Base-by-base conservation (phyloP, 2,113 vertebrate genomes). In the Tamias sibiricus region DNA sequence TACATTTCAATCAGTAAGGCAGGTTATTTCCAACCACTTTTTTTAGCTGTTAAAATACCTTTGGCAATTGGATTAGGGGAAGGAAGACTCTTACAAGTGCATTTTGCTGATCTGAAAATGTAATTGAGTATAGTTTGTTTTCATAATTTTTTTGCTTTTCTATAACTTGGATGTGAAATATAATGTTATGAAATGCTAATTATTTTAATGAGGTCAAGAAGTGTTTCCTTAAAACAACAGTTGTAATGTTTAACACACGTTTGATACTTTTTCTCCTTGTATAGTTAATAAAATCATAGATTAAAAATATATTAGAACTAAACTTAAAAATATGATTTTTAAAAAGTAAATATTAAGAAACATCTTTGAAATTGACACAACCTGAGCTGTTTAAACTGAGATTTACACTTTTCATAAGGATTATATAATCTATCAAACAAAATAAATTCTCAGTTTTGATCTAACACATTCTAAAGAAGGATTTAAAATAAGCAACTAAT, bases 91-190 rank as follows among this genome's bases (percentile, higher is more conserved):
- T 98, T 91, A 97, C 74, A 96, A 95, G 82, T 96, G 20, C 57
- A 96, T 97, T 97, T 97, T 81, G 92, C 87, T 98, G 69, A 95
- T 97, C 92, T 98, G 10, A 96, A 98, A 98, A 97, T 97, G 12
- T 96, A 97, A 91, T 97, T 97, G 90, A 86, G 97, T 96, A 10
- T 85, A 85, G 42, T 95, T 95, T 93, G 22, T 90, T 98, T 95
- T 95, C 64, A 96, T 94, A 71, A 66, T 85, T 94, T 96, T 94
- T 49, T 97, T 97, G 47, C 93, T 97, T 94, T 96, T 42, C 14
- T 87, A 28, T 91, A 95, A 66, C 87, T 9, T 97, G 71, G 64
- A 91, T 79, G 72, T 87, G 72, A 98, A 94, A 66, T 96, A 54
- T 87, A 93, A 26, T 98, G 47, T 98, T 98, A 91, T 68, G n/a